A percentile compares a stretch with the other conserved stretches of the same genome.
Conservation (phyloP, 2,113 vertebrate species). For the Nicator chloris region DNA sequence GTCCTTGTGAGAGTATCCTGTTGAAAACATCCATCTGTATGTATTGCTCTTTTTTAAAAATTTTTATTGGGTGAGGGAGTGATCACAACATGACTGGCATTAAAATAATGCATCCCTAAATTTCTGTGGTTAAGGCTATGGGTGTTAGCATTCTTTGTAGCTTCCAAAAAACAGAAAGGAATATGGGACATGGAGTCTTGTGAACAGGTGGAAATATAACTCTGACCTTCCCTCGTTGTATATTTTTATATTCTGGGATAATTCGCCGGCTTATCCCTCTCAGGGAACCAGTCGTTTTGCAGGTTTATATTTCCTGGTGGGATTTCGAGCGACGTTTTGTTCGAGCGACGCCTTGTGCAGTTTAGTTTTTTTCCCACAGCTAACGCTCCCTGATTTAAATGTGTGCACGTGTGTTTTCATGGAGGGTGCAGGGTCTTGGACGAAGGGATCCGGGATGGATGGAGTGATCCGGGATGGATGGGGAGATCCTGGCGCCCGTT, state of each 20-base stretch:
- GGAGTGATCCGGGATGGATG: accelerated
- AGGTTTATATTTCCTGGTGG: conserved; percentile 43
- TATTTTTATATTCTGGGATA: conserved; percentile 33
- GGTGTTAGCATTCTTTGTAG: neutral
- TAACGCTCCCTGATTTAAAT: neutral
- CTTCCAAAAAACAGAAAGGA: conserved; percentile 18
- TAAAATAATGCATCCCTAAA: neutral
- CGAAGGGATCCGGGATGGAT: too few relatives aligned
- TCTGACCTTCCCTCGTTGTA: neutral
- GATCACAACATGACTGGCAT: neutral
- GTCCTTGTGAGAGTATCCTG: neutral
- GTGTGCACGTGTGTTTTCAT: neutral
- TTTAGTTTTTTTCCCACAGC: neutral
- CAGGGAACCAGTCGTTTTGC: conserved; percentile 26
- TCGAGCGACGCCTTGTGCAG: neutral
- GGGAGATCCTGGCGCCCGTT: neutral
- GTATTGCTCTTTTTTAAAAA: neutral
- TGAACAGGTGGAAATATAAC: neutral
- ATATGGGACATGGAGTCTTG: neutral
- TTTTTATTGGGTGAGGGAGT: neutral
- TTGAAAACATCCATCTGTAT: neutral
- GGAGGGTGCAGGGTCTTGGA: neutral
- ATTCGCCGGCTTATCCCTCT: neutral
- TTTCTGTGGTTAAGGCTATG: neutral
- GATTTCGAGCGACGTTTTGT: too few relatives aligned